Base-by-base conservation (phyloP, 2,888 invertebrate genomes). In the Epiblema foenella region DNA sequence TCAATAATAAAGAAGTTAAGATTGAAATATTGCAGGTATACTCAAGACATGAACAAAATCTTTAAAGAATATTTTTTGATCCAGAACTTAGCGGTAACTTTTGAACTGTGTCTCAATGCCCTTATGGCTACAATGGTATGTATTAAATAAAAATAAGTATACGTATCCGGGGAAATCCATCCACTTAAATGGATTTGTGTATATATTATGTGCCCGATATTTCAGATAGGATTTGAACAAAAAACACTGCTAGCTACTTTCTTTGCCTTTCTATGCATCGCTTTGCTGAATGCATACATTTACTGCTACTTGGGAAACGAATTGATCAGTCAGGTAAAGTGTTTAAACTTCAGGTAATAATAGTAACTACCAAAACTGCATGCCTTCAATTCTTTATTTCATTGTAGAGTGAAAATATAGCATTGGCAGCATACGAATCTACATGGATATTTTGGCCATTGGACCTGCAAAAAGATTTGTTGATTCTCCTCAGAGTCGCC, bases 271-370 rank as follows among this genome's bases (percentile, higher is more conserved):
- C 76, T 92, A 9, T 74, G 75, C 0, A 49, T 85, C 17, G 88
- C 91, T 24, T 78, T 92, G 9, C 59, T 89, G 1, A 91, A 90
- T 65, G 89, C 90, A 0, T 92, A 87, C 74, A 84, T 91, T 62
- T 91, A 87, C 65, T 89, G 90, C 69, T 86, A 88, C 68, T 79
- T 92, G 65, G 91, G 92, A 12, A 85, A 90, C 72, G 83, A 90
- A 54, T 72, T 92, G 46, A 89, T 90, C 18, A 76, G 81, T 60
- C 84, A 91, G 81, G 92, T 90, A 78, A 42, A 46, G 39, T 12
- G 11, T 39, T 4, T 39, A 39, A 12, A 12, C 12, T 82, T 63
- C 84, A 91, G 81, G 91, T 90, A 78, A n/a, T n/a, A n/a, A n/a
- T n/a, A n/a, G n/a, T n/a, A n/a, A n/a, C n/a, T n/a, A n/a, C n/a